These are phyloP conservation scores for Ceramica pisi DNA, from an alignment of 2,888 invertebrate genomes.

Conservation along the genomic window DNA sequence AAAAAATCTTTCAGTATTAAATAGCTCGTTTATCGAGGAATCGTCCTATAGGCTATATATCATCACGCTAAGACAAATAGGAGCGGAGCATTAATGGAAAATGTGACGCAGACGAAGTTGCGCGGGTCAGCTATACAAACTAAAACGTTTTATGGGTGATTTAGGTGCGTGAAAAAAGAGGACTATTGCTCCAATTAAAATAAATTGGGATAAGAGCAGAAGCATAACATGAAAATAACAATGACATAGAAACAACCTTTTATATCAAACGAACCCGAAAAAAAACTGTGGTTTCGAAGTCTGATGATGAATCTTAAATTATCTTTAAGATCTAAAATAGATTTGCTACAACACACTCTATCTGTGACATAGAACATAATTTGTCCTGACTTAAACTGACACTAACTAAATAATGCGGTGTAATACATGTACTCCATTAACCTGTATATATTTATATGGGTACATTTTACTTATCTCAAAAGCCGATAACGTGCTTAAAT, in stretches of 20 bases:
- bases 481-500: neutral
- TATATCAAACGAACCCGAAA: neutral
- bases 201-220: neutral
- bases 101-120: no score
- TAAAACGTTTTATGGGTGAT: neutral
- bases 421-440: neutral
- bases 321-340: neutral
- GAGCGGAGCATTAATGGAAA: no score
- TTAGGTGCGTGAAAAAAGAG: neutral
- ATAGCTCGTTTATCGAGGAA: no score
- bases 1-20: no score
- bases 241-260: neutral
- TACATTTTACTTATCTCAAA: neutral
- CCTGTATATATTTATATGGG: neutral
- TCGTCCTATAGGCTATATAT: no score
- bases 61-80: no score
- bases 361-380: neutral
- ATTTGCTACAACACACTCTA: neutral
- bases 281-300: neutral
- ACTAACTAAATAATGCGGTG: slow-evolving; percentile 3
- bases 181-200: neutral
- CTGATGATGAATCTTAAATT: neutral
- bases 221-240: neutral
- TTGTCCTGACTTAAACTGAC: slow-evolving; percentile 13
- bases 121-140: no score